Evolutionary conservation across 2,888 invertebrate species (phyloP), one percentile per base, ranked within the genome.

Genomic region (Helobdella robusta): DNA sequence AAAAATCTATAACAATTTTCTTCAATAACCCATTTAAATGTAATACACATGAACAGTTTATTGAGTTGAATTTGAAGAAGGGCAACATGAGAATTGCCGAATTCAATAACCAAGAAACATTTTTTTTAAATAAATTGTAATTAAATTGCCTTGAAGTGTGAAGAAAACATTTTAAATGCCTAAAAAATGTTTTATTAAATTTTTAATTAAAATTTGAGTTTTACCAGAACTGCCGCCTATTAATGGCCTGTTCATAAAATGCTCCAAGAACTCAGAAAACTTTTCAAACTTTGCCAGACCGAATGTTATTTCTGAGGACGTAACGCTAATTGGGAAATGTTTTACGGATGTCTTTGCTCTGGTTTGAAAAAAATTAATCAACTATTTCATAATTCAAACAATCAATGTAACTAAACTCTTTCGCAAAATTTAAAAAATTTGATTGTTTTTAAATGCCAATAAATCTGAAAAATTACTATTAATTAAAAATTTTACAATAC

Each of bases 221-320:
- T 56, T 30, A 56, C 56, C 32, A 25, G 56, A 56, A 56, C n/a
- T 56, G 25, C 56, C 28, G 28, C 56, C 56, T 28, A 56, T 6
- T 8, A 56, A 56, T n/a, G 56, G 56, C 5, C 32, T n/a, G n/a
- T 30, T 56, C 18, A 30, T 32, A 8, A 56, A 56, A 56, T 56
- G 56, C 18, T 11, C 32, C 30, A 56, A n/a, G 18, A 56, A 56
- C 6, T 56, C 56, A 4, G 28, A 28, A 56, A 56, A 56, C 18
- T 56, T 56, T 30, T 56, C n/a, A 8, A 56, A 56, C 32, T 56
- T 56, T 25, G 56, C 56, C 56, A 56, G 6, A 32, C 56, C 56
- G 56, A 56, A 56, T 25, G 15, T 30, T 56, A 56, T 56, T 56
- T 56, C 56, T 25, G 28, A n/a, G 28, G 28, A 11, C 32, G 28